These are phyloP conservation scores for Gerris buenoi DNA, from an alignment of 1,140 invertebrate genomes.

Conservation along the genomic window DNA sequence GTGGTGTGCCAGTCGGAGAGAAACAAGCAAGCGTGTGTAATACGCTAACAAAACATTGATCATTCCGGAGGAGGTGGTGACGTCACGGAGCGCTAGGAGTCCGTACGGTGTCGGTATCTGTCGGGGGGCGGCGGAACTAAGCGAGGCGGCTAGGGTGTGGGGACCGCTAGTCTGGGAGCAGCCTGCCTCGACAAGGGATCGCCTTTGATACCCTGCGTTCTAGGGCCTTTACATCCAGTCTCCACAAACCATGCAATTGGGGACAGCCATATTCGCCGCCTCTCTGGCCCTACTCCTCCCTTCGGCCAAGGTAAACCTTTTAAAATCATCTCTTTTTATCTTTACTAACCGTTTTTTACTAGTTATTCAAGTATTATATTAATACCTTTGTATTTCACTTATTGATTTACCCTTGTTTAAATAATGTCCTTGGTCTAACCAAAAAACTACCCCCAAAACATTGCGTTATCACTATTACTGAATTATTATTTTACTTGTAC, in stretches of 20 bases:
- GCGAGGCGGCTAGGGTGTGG: background rate
- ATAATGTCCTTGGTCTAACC: no score
- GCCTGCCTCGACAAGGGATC: background rate
- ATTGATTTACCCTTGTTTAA: no score
- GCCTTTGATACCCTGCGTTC: background rate
- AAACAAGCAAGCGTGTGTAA: no score
- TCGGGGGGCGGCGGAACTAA: background rate
- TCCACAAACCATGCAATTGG: background rate
- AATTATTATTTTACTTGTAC: no score
- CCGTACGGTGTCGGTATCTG: background rate
- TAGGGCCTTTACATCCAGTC: background rate
- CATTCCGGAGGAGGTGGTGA: background rate
- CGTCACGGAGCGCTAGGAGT: background rate
- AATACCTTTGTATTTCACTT: no score
- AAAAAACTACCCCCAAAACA: no score
- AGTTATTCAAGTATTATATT: no score
- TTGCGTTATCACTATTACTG: no score
- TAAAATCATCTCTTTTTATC: no score
- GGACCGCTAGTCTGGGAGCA: background rate
- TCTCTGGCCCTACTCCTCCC: background rate
- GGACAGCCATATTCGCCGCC: background rate
- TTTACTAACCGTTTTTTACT: no score
- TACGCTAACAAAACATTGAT: background rate
- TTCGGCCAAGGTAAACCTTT: background rate
- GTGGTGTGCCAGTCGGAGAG: no score